These are phyloP conservation scores for Ectemnius cavifrons DNA, from an alignment of 2,888 invertebrate species.

Conservation along the genomic window DNA sequence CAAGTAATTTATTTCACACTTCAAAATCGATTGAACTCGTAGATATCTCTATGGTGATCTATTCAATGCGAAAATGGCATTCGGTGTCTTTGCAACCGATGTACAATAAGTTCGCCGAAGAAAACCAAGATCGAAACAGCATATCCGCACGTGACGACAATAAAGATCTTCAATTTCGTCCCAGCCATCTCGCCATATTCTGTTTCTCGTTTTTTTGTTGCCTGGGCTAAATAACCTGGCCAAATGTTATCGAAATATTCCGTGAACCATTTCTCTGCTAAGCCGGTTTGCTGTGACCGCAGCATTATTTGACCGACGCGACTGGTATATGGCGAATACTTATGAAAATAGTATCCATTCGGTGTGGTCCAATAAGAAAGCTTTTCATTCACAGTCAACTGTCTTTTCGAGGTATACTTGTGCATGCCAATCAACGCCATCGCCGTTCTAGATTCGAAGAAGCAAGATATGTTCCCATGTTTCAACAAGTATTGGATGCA, in stretches of 20 bases:
- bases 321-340: not conserved
- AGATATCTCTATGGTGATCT: too few relatives aligned
- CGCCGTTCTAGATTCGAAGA: slow-evolving; percentile 12
- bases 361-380: slow-evolving; percentile 20
- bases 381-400: not conserved
- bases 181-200: not conserved
- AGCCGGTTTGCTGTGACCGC: not conserved
- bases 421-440: too few relatives aligned
- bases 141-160: not conserved
- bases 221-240: accelerated
- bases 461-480: slow-evolving; percentile 27
- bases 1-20: too few relatives aligned
- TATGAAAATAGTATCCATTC: not conserved
- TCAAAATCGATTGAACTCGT: too few relatives aligned
- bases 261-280: not conserved
- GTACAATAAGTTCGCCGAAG: not conserved
- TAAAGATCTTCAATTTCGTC: not conserved
- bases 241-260: not conserved
- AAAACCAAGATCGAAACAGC: not conserved
- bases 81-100: not conserved
- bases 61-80: too few relatives aligned
- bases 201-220: too few relatives aligned
- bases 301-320: not conserved
- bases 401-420: too few relatives aligned
- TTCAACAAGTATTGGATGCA: slow-evolving; percentile 12